A percentile compares a stretch with the other conserved stretches of the same genome.
Evolutionary conservation across 23 tunicate species (phyloP).

Genomic region (Oikopleura vanhoeffeni): DNA sequence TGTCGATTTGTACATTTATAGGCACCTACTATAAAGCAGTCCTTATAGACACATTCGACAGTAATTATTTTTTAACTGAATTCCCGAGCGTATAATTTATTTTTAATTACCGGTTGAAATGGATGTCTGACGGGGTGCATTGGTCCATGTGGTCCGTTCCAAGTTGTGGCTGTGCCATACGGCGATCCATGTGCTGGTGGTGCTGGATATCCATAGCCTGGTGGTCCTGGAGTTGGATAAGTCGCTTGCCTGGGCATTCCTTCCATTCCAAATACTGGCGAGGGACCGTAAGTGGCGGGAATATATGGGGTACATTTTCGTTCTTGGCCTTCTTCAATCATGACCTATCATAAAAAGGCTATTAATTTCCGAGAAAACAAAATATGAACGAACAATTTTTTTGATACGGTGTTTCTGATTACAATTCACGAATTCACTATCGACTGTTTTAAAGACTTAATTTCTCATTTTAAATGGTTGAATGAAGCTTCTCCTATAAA

Average conservation of each 20-base stretch:
- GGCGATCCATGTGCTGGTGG: neutral
- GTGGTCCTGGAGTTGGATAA: neutral
- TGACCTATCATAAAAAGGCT: neutral
- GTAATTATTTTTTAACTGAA: too few species aligned
- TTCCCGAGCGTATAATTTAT: too few species aligned
- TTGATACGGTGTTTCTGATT: too few species aligned
- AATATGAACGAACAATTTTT: too few species aligned
- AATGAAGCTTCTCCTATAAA: too few species aligned
- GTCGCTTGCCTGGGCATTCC: neutral
- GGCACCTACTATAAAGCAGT: too few species aligned
- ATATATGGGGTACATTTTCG: neutral
- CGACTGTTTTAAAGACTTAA: too few species aligned
- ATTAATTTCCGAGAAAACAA: too few species aligned
- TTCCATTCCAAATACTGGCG: conserved; percentile 11
- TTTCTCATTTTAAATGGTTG: too few species aligned
- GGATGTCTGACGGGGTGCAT: neutral
- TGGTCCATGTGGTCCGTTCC: neutral
- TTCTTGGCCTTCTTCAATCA: conserved; percentile 13
- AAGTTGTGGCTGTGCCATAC: neutral
- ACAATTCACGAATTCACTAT: too few species aligned
- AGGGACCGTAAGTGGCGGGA: conserved; percentile 5
- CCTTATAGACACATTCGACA: too few species aligned
- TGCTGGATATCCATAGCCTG: neutral
- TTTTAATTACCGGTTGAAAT: neutral
- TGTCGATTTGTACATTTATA: too few species aligned